A percentile compares a stretch with the other conserved stretches of the same genome.
Conservation (phyloP, 2,888 invertebrate genomes). For the Perdita meconis region DNA sequence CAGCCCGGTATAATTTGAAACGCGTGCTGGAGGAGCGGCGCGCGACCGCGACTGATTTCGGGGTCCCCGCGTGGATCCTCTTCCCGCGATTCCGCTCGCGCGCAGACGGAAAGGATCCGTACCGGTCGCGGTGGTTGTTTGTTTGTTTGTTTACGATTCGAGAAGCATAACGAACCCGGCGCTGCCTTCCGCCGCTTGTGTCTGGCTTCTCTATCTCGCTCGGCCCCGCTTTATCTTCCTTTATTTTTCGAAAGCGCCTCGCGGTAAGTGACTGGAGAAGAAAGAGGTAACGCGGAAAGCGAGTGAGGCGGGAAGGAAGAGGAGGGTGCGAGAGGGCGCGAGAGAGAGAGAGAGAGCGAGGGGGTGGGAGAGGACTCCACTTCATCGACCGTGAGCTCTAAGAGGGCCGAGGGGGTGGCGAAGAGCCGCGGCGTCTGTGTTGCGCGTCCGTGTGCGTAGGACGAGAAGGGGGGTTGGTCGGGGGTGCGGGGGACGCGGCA, state of each 20-base stretch:
- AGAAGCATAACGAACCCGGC: slow-evolving; percentile 65
- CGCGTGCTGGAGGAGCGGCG: slow-evolving; percentile 10
- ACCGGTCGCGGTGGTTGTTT: slow-evolving; percentile 44
- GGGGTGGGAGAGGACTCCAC: slow-evolving; percentile 49
- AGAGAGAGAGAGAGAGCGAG: too few relatives aligned
- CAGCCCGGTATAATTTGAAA: slow-evolving; percentile 47
- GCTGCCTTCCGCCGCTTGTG: slow-evolving; percentile 35
- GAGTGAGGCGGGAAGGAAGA: not conserved
- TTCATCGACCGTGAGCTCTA: slow-evolving; percentile 62
- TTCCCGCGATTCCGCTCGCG: slow-evolving; percentile 28
- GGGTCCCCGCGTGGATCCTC: slow-evolving; percentile 29
- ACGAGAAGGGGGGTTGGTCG: not conserved
- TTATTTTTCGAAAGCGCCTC: slow-evolving; percentile 60
- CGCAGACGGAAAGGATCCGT: slow-evolving; percentile 28
- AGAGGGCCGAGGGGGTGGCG: slow-evolving; percentile 39
- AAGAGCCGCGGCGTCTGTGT: slow-evolving; percentile 18
- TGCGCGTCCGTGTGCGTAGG: slow-evolving; percentile 2
- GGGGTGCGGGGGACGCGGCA: slow-evolving; percentile 46
- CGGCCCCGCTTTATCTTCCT: slow-evolving; percentile 41
- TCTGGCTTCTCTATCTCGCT: slow-evolving; percentile 23
- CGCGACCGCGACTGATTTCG: slow-evolving; percentile 35
- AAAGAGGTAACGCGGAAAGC: slow-evolving; percentile 25
- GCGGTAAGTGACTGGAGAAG: slow-evolving; percentile 37
- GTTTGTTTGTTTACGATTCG: slow-evolving; percentile 69
- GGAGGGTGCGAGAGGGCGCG: not conserved